A percentile compares a stretch with the other conserved stretches of the same genome.
Evolutionary conservation across 2,113 vertebrate species (phyloP).

Genomic region (Sus scrofa): T2T-Sscrofa CM000816.6:104144501-104145000

Average conservation of each 20-base stretch:
- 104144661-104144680: neutral
- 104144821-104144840: neutral
- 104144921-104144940: neutral
- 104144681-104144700: neutral
- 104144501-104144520: neutral
- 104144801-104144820: neutral
- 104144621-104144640: neutral
- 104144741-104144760: neutral
- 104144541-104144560: neutral
- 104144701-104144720: neutral
- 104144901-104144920: constrained; percentile 21
- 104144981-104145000: constrained; percentile 16
- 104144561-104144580: neutral
- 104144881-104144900: neutral
- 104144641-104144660: neutral
- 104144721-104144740: neutral
- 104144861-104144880: neutral
- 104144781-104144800: neutral
- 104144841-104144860: neutral
- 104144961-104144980: constrained; percentile 25
- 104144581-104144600: neutral
- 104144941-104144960: neutral
- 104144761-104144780: neutral
- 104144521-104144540: neutral
- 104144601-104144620: neutral